Evolutionary conservation across 2,797 vertebrate species (phyloP), one percentile per base, ranked within the genome.

Genomic region (Buphagus erythrorhynchus): DNA sequence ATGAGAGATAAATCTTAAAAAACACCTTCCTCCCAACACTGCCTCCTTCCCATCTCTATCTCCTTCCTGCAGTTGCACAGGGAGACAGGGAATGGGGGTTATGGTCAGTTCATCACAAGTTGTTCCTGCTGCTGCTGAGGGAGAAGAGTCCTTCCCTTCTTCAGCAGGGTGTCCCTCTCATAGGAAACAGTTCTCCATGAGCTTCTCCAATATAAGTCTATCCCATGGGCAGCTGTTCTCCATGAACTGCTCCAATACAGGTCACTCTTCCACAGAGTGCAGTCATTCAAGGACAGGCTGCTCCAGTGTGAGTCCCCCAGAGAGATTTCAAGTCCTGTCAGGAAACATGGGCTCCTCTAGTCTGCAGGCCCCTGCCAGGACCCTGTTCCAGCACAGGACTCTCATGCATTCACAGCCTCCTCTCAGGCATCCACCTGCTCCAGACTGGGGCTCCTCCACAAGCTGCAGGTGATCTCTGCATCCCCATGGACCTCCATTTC

Each of bases 401-500:
- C 28, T 7, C 9, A 12, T 8, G 13, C 2, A 3, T 13, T 72
- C n/a, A 45, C 16, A 58, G 8, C 28, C 49, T 36, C 20, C 19
- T 49, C 29, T 51, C 18, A 63, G 49, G 15, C 45, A 61, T 33
- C 18, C 6, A 13, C 4, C 22, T 65, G 4, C 33, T 33, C 16
- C 11, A 14, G 1, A 1, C 2, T 38, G 28, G 16, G 11, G 2
- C 11, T 58, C 24, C 33, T 59, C 16, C 25, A 15, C 1, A 2
- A 13, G 13, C 2, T 65, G 8, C 5, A 20, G 24, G 11, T 59
- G 24, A 59, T 51, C 14, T 73, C 20, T 65, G 10, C 4, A 10
- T 33, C 25, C 11, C 13, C 38, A 8, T 17, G n/a, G 28, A 2
- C 10, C 6, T 33, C 19, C 24, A 4, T 11, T 20, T 4, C 52